phyloP scores from a whole-genome alignment of 2,113 vertebrate species.

The Caranx melampygus region DNA sequence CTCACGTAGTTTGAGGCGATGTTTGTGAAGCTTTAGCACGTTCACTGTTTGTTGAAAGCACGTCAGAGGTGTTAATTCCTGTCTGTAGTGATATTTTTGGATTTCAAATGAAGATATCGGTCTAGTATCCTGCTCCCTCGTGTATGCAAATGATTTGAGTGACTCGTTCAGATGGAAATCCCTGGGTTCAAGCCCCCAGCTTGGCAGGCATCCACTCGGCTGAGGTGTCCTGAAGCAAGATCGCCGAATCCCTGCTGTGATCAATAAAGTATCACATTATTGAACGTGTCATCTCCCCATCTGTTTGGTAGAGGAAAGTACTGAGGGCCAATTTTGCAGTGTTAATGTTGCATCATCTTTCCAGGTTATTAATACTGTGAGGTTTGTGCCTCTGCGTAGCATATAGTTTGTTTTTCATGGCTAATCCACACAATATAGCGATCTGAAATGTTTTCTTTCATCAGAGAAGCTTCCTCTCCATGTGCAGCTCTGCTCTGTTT shows the following conservation, averaged over 20 bases:
- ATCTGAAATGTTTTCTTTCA: background rate
- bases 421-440: background rate
- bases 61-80: background rate
- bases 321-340: background rate
- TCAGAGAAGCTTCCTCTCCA: background rate
- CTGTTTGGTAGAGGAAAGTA: slow-evolving; percentile 26
- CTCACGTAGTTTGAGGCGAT: background rate
- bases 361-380: background rate
- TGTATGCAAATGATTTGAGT: slow-evolving; percentile 4
- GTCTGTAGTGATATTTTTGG: background rate
- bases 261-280: slow-evolving; percentile 54
- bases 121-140: background rate
- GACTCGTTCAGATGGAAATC: background rate
- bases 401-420: background rate
- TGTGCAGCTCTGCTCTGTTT: background rate
- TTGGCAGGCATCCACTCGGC: slow-evolving; percentile 37
- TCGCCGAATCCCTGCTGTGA: slow-evolving; percentile 50
- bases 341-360: background rate
- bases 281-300: slow-evolving; percentile 33
- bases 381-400: background rate
- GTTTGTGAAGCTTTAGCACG: background rate
- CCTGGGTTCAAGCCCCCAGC: slow-evolving; percentile 7
- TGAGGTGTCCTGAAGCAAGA: slow-evolving; percentile 37
- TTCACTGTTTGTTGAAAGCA: background rate
- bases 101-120: background rate